Evolutionary conservation across 2,797 vertebrate genomes (phyloP).

Genomic region (Acanthurus leucopareius): DNA sequence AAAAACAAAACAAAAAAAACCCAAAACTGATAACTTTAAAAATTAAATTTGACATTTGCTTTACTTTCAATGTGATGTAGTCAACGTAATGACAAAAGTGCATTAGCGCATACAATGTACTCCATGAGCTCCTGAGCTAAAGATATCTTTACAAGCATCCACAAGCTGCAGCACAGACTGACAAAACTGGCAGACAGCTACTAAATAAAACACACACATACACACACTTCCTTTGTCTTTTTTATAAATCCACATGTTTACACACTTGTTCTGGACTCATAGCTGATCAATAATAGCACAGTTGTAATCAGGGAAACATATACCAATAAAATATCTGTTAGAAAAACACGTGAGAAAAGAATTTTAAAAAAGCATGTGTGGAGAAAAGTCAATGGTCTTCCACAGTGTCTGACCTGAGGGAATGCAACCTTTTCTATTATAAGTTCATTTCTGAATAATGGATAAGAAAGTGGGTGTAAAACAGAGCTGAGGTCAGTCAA

Average conservation of each 20-base stretch:
- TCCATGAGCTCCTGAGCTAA: background rate
- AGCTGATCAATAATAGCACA: background rate
- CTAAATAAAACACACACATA: background rate
- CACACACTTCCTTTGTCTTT: background rate
- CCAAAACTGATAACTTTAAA: too few relatives aligned
- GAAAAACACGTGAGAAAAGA: background rate
- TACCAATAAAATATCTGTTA: background rate
- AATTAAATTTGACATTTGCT: background rate
- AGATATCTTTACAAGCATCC: background rate
- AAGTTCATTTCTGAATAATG: slow-evolving; percentile 31
- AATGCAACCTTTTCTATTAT: slow-evolving; percentile 8
- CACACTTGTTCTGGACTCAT: background rate
- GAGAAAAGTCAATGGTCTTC: background rate
- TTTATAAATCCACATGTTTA: background rate
- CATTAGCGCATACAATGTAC: too few relatives aligned
- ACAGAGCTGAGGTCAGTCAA: slow-evolving; percentile 5
- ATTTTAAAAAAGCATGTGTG: background rate
- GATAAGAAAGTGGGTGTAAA: slow-evolving; percentile 44
- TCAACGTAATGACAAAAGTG: background rate
- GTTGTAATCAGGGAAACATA: background rate
- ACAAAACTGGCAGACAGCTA: background rate
- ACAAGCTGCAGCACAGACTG: background rate
- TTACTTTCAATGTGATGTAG: background rate
- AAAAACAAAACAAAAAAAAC: background rate
- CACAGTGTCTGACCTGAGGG: background rate